These are phyloP conservation scores for Cerceris ruficornis DNA, from an alignment of 2,888 invertebrate genomes.

Conservation along the genomic window DNA sequence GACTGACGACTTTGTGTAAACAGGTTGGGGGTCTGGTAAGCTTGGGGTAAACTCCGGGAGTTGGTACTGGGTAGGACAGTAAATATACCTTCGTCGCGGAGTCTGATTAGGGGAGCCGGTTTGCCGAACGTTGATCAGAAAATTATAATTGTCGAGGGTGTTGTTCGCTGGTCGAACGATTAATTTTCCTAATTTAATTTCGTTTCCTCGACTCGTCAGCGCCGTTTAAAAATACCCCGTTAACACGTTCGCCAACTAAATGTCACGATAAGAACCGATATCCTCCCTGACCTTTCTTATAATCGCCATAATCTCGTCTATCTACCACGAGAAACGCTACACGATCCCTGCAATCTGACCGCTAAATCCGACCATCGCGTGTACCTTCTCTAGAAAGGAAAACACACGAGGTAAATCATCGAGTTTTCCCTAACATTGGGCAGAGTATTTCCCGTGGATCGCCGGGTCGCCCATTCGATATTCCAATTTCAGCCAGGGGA, in stretches of 20 bases:
- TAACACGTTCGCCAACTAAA: no score
- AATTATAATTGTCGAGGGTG: slow-evolving; percentile 16
- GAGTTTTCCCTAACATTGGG: no score
- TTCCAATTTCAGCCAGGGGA: slow-evolving; percentile 29
- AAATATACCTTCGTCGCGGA: slow-evolving; percentile 18
- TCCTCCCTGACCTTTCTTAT: no score
- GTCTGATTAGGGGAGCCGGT: slow-evolving; percentile 13
- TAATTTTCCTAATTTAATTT: background rate
- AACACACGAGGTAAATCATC: no score
- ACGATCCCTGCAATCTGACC: no score
- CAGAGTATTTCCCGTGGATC: background rate
- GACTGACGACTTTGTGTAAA: slow-evolving; percentile 51
- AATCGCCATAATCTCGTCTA: no score
- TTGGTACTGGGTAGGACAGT: slow-evolving; percentile 3
- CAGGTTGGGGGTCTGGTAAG: slow-evolving; percentile 36
- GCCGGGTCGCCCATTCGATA: slow-evolving; percentile 26
- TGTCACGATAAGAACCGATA: no score
- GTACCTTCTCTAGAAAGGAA: no score
- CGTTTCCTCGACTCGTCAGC: no score
- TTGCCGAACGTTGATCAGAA: slow-evolving; percentile 14
- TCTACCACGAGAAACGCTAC: no score
- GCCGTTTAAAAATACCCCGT: no score
- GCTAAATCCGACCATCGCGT: no score
- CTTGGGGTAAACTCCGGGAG: slow-evolving; percentile 8
- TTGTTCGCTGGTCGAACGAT: background rate